A percentile compares a stretch with the other conserved stretches of the same genome.
Conservation (phyloP, 2,113 vertebrate species). For the Trogon melanurus region DNA sequence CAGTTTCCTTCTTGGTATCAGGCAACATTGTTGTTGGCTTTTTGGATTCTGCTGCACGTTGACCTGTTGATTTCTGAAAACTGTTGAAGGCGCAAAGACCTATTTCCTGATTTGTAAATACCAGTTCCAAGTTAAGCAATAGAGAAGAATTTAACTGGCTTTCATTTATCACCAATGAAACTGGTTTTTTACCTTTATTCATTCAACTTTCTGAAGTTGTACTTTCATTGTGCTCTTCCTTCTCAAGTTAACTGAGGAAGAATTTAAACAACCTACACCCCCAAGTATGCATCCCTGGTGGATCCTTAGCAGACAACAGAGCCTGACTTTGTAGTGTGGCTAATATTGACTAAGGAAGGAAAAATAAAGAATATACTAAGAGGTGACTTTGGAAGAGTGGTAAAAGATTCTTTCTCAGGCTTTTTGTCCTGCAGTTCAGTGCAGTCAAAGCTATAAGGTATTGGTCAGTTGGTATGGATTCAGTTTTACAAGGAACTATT, state of each 20-base stretch:
- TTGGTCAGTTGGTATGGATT: not conserved
- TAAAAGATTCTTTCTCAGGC: not conserved
- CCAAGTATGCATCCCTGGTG: not conserved
- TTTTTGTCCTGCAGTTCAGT: not conserved
- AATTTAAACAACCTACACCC: not conserved
- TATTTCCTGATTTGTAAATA: not conserved
- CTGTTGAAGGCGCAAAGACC: not conserved
- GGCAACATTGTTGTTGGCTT: not conserved
- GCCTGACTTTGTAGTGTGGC: not conserved
- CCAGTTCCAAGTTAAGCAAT: not conserved
- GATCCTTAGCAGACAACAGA: not conserved
- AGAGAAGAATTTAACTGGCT: not conserved
- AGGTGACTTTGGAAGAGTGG: not conserved
- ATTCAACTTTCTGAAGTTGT: not conserved
- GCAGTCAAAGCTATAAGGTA: not conserved
- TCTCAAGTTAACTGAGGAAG: not conserved
- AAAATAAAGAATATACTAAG: not conserved
- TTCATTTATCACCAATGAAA: not conserved
- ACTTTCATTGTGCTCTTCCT: not conserved
- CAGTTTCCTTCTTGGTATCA: rapidly evolving
- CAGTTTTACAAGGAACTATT: not conserved
- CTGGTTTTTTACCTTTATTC: not conserved
- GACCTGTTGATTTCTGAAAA: not conserved
- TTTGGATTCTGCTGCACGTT: not conserved
- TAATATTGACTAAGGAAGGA: not conserved